A percentile compares a stretch with the other conserved stretches of the same genome.
These are phyloP conservation scores for Troides aeacus DNA, from an alignment of 2,888 invertebrate genomes.

Conservation along the genomic window DNA sequence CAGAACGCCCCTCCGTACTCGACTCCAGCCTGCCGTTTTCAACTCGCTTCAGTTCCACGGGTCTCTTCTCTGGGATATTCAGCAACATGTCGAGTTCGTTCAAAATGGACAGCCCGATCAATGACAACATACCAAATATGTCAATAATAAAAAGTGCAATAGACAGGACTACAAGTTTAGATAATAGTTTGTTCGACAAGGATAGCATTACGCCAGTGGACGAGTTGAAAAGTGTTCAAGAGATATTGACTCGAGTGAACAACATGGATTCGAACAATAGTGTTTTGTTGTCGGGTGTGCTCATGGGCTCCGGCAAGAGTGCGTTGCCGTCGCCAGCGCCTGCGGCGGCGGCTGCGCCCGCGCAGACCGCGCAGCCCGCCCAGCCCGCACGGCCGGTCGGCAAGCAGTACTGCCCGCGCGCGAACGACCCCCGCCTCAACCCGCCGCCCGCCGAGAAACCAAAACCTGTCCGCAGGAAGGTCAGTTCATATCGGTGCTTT, in stretches of 20 bases:
- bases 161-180: constrained; percentile 74
- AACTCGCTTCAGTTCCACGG: constrained; percentile 64
- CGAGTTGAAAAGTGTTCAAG: constrained; percentile 72
- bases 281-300: constrained; percentile 72
- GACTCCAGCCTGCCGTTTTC: constrained; percentile 60
- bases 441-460: constrained; percentile 73
- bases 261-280: constrained; percentile 77
- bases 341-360: not conserved
- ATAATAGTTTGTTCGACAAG: constrained; percentile 67
- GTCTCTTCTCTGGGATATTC: constrained; percentile 72
- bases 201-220: constrained; percentile 64
- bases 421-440: constrained; percentile 68
- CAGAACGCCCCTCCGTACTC: constrained; percentile 54
- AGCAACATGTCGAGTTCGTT: constrained; percentile 64
- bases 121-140: constrained; percentile 70
- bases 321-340: constrained; percentile 39
- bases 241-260: constrained; percentile 74
- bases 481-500: constrained; percentile 38
- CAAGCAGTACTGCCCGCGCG: constrained; percentile 35
- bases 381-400: constrained; percentile 39
- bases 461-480: constrained; percentile 78
- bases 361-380: constrained; percentile 40
- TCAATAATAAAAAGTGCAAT: constrained; percentile 76
- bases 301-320: constrained; percentile 53
- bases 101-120: constrained; percentile 55